Evolutionary conservation across 2,113 vertebrate genomes (phyloP).

Genomic region (Carassius gibelio): DNA sequence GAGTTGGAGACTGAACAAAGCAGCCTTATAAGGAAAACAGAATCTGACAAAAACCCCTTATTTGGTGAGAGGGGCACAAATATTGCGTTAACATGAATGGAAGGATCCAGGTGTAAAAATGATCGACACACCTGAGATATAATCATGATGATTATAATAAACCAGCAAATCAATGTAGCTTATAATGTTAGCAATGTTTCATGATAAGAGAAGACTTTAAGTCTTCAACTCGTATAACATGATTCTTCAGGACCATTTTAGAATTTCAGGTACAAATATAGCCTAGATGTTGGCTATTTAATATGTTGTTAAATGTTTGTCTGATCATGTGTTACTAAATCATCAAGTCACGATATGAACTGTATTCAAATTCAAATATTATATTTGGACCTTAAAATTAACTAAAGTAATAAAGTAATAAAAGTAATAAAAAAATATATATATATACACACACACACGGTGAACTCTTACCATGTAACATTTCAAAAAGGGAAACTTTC

Average conservation of each 20-base stretch:
- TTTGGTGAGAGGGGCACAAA: conserved; percentile 65
- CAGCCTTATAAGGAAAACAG: conserved; percentile 69
- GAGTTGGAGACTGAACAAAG: conserved; percentile 26
- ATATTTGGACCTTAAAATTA: no score
- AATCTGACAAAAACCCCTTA: conserved; percentile 59
- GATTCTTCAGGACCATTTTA: background rate
- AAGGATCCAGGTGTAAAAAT: conserved; percentile 15
- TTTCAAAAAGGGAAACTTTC: no score
- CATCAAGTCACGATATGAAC: no score
- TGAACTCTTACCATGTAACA: no score
- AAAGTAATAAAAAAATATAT: no score
- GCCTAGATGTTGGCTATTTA: no score
- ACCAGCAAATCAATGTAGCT: background rate
- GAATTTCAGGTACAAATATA: background rate
- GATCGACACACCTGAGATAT: background rate
- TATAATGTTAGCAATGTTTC: background rate
- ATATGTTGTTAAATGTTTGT: no score
- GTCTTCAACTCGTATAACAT: background rate
- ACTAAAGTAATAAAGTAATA: no score
- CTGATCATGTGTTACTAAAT: no score
- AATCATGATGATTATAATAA: background rate
- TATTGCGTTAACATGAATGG: background rate
- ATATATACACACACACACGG: no score
- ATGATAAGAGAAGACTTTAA: background rate
- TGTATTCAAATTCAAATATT: no score